Evolutionary conservation across 2,113 vertebrate genomes (phyloP).

Genomic region (Candoia aspera): DNA sequence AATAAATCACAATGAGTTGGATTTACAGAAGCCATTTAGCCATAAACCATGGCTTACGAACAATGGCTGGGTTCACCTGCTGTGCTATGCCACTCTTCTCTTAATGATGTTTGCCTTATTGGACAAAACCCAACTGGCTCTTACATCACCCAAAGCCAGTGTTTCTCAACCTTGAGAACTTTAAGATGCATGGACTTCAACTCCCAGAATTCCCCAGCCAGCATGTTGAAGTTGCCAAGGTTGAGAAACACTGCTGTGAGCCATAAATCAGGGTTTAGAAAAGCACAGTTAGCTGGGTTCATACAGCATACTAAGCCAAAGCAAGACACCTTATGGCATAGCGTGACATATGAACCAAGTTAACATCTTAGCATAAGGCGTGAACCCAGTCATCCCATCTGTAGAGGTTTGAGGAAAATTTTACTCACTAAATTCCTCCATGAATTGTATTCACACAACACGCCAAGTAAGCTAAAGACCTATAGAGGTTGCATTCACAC

Average conservation of each 20-base stretch:
- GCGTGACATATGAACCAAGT: background rate
- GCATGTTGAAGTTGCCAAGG: no score
- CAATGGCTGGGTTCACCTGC: background rate
- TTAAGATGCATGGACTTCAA: background rate
- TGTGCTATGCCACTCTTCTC: no score
- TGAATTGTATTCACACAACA: no score
- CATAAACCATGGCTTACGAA: background rate
- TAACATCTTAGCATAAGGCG: background rate
- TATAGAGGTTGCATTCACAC: background rate
- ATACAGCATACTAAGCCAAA: background rate
- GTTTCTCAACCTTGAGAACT: no score
- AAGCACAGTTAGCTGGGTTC: background rate
- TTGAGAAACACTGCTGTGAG: no score
- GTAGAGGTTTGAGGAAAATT: background rate
- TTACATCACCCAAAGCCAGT: background rate
- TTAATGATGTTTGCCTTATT: background rate
- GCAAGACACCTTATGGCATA: background rate
- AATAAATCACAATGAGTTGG: background rate
- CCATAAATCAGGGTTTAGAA: background rate
- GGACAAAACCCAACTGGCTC: background rate
- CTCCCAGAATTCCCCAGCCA: background rate
- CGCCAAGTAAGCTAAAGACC: no score
- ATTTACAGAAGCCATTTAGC: background rate
- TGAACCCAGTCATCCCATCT: background rate
- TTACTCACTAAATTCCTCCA: background rate